Base-by-base conservation (phyloP, 1,140 invertebrate genomes). In the Drosophila suzukii region DNA sequence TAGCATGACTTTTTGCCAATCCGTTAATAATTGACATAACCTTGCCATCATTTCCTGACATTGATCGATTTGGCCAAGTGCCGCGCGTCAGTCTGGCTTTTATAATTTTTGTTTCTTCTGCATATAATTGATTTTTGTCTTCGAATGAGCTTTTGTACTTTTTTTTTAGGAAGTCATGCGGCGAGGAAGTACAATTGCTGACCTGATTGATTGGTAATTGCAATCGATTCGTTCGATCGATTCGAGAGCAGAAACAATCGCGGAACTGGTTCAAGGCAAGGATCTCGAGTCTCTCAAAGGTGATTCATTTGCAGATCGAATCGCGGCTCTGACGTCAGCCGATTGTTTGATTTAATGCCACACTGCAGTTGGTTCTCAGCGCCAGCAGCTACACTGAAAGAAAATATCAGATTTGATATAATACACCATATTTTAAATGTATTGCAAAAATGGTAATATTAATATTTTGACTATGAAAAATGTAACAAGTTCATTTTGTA, bases 41-140 rank as follows among this genome's bases (percentile, higher is more conserved):
- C 84, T 88, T 88, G 84, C 85, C 84, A 89, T 84, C 84, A 78
- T 89, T 88, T 88, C 85, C 84, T 88, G 84, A 88, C 84, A 89
- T 88, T 88, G 84, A 88, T 88, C 84, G 84, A 88, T 88, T 84
- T 88, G 84, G 50, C 73, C 82, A 66, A 59, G 51, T 67, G 51
- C 50, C 73, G 72, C 54, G 59, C 56, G 57, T 75, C 56, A 36
- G 36, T 50, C 24, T 53, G 39, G 15, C 7, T 20, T n/a, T n/a
- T 41, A 44, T 46, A 24, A 38, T 66, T 44, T 75, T 51, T 39
- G 44, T 51, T 75, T 55, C 57, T 50, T 46, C 63, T 75, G 65
- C 81, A 81, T 76, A 72, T 80, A 84, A 84, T 84, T 84, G 81
- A 84, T 72, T 84, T 65, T 63, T 54, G 55, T 59, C 75, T 65